phyloP scores from a whole-genome alignment of 1,140 invertebrate species.

The Drosophila prosaltans region DNA sequence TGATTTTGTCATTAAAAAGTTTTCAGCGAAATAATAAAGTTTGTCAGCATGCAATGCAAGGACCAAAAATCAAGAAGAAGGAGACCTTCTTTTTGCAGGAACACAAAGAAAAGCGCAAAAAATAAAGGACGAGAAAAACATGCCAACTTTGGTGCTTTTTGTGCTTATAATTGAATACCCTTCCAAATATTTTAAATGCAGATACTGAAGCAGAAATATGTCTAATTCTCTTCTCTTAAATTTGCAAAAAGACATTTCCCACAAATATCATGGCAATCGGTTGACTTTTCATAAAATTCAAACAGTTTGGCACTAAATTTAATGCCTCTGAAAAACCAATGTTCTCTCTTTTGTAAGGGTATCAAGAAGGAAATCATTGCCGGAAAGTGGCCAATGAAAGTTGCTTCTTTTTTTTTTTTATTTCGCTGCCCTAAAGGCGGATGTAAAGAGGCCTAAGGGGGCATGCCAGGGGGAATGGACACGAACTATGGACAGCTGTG shows the following conservation, averaged over 20 bases:
- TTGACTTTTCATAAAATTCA: no score
- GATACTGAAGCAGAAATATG: no score
- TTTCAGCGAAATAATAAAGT: conserved; percentile 87
- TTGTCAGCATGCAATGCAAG: conserved; percentile 85
- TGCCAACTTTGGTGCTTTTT: no score
- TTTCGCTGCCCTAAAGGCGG: neutral
- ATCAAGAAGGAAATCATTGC: conserved; percentile 44
- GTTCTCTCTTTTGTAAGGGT: neutral
- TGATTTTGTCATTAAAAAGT: conserved; percentile 75
- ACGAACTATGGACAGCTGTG: conserved; percentile 5
- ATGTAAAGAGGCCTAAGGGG: neutral
- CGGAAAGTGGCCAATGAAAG: conserved; percentile 56
- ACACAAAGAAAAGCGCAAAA: conserved; percentile 13
- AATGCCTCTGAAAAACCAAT: neutral
- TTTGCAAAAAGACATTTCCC: no score
- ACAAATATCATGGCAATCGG: no score
- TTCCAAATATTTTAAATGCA: neutral
- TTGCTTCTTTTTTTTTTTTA: conserved; percentile 28
- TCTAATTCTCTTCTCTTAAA: no score
- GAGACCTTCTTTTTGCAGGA: neutral
- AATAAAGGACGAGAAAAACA: neutral
- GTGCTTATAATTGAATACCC: neutral
- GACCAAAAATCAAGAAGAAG: conserved; percentile 60
- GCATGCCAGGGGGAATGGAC: neutral
- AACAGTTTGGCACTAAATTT: no score